phyloP scores from a whole-genome alignment of 2,797 vertebrate genomes.

The Tympanoctomys barrerae region DNA sequence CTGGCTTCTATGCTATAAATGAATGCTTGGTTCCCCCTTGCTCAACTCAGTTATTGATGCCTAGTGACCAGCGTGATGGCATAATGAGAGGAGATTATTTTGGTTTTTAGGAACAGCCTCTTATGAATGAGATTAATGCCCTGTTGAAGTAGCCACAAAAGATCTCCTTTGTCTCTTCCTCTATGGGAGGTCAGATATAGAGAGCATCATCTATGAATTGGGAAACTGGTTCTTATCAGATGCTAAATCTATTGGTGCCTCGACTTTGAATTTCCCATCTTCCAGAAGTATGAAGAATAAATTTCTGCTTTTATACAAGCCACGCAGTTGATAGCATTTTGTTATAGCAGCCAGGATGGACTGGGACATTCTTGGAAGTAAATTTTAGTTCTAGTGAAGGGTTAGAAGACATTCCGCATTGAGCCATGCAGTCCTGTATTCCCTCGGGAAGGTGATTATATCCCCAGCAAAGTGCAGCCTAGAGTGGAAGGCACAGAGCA shows the following conservation, averaged over 20 bases:
- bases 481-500: conserved; percentile 73
- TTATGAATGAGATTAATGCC: background rate
- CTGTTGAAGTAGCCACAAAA: background rate
- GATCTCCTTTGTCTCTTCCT: background rate
- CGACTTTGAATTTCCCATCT: background rate
- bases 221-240: background rate
- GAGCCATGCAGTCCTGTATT: conserved; percentile 24
- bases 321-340: background rate
- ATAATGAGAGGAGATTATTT: background rate
- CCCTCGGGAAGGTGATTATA: conserved; percentile 74
- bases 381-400: background rate
- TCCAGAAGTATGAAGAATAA: background rate
- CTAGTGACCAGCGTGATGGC: background rate
- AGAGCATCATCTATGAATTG: background rate
- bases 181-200: background rate
- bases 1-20: background rate
- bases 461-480: conserved; percentile 80
- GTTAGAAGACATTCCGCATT: conserved; percentile 54
- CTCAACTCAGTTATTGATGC: background rate
- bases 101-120: background rate
- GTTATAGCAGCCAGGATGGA: background rate
- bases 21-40: background rate
- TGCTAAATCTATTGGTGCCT: background rate
- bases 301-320: background rate
- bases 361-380: too few relatives aligned